Percentiles rank a stretch among this genome's conserved stretches.
These are phyloP conservation scores for Sula dactylatra DNA, from an alignment of 2,113 vertebrate genomes.

Conservation along the genomic window DNA sequence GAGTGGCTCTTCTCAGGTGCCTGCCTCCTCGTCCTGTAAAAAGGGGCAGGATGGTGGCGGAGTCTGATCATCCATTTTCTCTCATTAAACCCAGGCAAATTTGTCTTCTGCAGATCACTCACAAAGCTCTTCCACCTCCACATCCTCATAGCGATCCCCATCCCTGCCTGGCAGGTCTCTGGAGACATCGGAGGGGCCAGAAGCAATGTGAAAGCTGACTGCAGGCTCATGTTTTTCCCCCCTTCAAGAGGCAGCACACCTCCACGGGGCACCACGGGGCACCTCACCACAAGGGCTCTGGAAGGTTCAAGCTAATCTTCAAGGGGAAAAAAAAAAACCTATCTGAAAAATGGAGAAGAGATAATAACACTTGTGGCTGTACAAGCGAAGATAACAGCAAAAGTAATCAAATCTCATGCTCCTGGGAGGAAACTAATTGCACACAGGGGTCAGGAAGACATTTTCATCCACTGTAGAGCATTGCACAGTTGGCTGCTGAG, in stretches of 20 bases:
- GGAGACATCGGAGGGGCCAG: accelerated
- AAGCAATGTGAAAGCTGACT: background rate
- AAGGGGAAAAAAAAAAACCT: background rate
- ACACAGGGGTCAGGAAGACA: conserved; percentile 63
- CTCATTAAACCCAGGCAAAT: background rate
- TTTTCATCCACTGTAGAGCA: conserved; percentile 41
- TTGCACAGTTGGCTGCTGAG: conserved; percentile 39
- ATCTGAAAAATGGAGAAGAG: conserved; percentile 45
- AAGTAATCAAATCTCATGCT: conserved; percentile 56
- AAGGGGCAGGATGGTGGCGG: background rate
- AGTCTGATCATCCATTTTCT: background rate
- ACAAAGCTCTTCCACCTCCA: background rate
- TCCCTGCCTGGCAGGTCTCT: background rate
- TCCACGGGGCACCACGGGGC: background rate
- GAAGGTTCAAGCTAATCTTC: conserved; percentile 49
- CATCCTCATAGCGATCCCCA: background rate
- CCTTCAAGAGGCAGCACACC: background rate
- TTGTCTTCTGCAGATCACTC: background rate
- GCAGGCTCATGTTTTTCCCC: background rate
- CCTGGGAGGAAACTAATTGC: conserved; percentile 60
- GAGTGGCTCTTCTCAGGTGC: background rate
- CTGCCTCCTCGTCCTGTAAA: background rate
- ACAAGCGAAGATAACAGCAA: conserved; percentile 59
- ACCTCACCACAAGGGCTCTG: background rate
- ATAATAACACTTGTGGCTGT: conserved; percentile 67